A percentile compares a stretch with the other conserved stretches of the same genome.
These are phyloP conservation scores for Drosophila sturtevanti DNA, from an alignment of 1,140 invertebrate genomes.

Conservation along the genomic window DNA sequence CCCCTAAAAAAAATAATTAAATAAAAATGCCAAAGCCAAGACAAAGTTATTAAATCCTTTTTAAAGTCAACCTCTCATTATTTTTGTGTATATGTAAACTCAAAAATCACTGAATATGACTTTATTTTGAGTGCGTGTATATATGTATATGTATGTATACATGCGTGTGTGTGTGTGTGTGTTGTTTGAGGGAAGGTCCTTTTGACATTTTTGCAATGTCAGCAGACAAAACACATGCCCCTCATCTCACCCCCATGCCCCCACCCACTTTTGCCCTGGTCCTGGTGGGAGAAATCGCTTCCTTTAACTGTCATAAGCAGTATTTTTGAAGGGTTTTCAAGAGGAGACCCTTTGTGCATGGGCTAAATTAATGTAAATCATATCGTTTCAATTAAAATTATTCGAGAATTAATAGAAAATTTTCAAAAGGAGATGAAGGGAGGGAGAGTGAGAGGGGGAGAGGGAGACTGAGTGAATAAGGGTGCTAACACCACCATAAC, in stretches of 20 bases:
- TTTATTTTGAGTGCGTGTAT: conserved; percentile 31
- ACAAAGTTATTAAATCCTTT: conserved; percentile 24
- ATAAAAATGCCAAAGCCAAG: background rate
- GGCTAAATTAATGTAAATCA: conserved; percentile 42
- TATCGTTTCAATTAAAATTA: conserved; percentile 51
- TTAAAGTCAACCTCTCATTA: background rate
- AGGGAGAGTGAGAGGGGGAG: too few relatives aligned
- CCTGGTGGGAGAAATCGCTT: conserved; percentile 32
- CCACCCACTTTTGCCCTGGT: background rate
- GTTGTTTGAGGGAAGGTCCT: background rate
- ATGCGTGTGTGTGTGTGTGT: background rate
- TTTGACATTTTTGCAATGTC: conserved; percentile 35
- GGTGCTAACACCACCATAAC: too few relatives aligned
- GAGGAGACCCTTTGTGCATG: background rate
- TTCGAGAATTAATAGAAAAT: conserved; percentile 37
- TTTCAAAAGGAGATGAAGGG: conserved; percentile 14
- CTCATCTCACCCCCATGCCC: background rate
- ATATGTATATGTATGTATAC: too few relatives aligned
- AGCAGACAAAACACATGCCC: conserved; percentile 1
- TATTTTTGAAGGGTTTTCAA: conserved; percentile 23
- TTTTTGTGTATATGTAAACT: conserved; percentile 8
- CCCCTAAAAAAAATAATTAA: background rate
- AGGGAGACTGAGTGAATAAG: too few relatives aligned
- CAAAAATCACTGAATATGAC: conserved; percentile 39
- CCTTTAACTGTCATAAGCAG: conserved; percentile 49